Evolutionary conservation across 2,113 vertebrate species (phyloP), one percentile per base, ranked within the genome.

Genomic region (Seriola aureovittata): DNA sequence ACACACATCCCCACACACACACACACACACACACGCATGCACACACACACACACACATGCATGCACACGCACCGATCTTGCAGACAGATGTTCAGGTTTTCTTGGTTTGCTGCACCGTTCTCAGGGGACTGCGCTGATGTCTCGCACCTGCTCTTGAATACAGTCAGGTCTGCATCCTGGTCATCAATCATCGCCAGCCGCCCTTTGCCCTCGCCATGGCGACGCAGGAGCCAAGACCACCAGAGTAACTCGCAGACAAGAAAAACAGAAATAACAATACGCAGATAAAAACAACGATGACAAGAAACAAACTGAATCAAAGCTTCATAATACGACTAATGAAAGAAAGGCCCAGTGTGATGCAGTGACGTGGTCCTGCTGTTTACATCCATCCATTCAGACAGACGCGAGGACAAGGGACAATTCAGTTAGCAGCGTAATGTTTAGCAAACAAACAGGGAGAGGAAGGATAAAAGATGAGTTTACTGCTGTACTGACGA

Each of bases 61-160:
- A 46, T 65, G 59, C 74, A 54, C 19, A 62, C 52, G 42, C 1
- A 16, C 42, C 66, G 12, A 57, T 85, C 66, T 48, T 67, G 60
- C 64, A 79, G 76, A 85, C 85, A 87, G 80, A 91, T 91, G 90
- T 92, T 84, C 80, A 78, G 71, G 21, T 87, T 66, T 25, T 87
- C 62, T 25, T 34, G 73, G 59, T 80, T 85, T 42, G 59, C 52
- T 44, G 68, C 9, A 14, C 36, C 48, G 0, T 60, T 86, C 71
- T 82, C 84, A n/a, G 13, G 73, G n/a, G 79, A 80, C 38, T 32
- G 10, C 59, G 8, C 54, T 83, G 88, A 92, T 83, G 84, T 73
- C 57, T 91, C 78, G 79, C 88, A 89, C 90, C 92, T 93, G 89
- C 80, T 78, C 3, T 55, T 29, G 1, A 88, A 78, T 29, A 69